A percentile compares a stretch with the other conserved stretches of the same genome.
Conservation (phyloP, 2,888 invertebrate species). For the Spicauda simplicius region DNA sequence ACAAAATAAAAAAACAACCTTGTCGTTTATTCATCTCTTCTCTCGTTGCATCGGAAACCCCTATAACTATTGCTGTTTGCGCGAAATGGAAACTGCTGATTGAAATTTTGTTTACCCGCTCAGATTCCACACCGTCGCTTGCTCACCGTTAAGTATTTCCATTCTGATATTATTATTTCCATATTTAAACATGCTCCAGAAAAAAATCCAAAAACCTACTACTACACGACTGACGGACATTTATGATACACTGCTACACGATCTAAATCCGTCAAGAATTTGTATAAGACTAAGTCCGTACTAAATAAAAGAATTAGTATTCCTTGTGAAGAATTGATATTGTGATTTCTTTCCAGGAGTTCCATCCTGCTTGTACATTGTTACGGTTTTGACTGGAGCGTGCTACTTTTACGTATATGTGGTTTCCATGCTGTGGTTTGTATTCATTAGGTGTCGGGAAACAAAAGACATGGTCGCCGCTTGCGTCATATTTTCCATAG, state of each 20-base stretch:
- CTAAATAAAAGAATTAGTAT: too few relatives aligned
- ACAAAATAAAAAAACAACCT: neutral
- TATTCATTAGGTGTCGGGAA: constrained; percentile 50
- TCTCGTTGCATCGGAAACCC: neutral
- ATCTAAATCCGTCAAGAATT: too few relatives aligned
- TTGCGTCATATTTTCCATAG: constrained; percentile 55
- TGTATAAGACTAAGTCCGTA: too few relatives aligned
- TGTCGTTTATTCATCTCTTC: neutral
- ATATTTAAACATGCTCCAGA: constrained; percentile 50
- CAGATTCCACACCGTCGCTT: neutral
- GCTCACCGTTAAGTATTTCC: neutral
- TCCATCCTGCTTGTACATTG: neutral
- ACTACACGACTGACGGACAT: too few relatives aligned
- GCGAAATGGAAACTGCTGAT: neutral
- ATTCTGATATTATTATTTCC: neutral
- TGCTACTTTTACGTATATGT: constrained; percentile 59
- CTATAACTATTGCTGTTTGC: neutral
- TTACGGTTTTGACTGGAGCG: constrained; percentile 30
- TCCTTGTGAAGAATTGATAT: too few relatives aligned
- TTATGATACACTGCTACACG: too few relatives aligned
- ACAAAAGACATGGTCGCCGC: constrained; percentile 53
- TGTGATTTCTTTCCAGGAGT: neutral
- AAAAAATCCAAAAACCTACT: constrained; percentile 25
- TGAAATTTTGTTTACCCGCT: constrained; percentile 43
- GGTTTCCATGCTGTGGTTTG: constrained; percentile 58